Base-by-base conservation (phyloP, 2,797 vertebrate genomes). In the Sylvilagus floridanus region DNA sequence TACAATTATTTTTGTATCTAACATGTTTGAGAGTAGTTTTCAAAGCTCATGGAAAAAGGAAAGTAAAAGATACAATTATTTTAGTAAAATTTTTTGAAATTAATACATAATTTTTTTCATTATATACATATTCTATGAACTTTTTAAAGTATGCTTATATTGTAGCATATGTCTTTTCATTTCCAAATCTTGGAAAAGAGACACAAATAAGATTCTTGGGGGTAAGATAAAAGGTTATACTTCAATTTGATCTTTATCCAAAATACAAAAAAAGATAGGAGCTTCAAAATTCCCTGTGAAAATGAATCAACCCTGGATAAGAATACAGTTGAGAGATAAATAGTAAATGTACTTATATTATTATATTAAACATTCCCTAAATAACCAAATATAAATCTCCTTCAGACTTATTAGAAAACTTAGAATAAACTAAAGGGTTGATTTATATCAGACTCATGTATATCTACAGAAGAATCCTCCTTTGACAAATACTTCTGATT, bases 381-480 rank as follows among this genome's bases (percentile, higher is more conserved):
- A 91, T 88, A 83, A 65, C 0, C 2, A 89, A 94, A 78, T n/a
- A 77, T 60, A 7, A 65, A 81, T 86, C 77, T 94, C 6, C 76
- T 86, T 89, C 54, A 78, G 17, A 42, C n/a, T 60, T 82, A 28
- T 47, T 76, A 83, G 93, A 73, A 96, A 94, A 72, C 30, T 5
- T 76, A 88, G 57, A 77, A 76, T 76, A 81, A 63, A 92, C 16
- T 28, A 95, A 85, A 69, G 11, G 66, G 12, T 17, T 50, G 37
- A 60, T 68, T 88, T 79, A 32, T 26, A 42, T 32, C 32, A 79
- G 57, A 78, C 17, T 90, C 72, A 50, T 76, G 19, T 19, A 28
- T 30, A 62, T 5, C 11, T 6, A 52, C 4, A 81, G n/a, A 79
- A 88, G 22, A n/a, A n/a, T 14, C n/a, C 35, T 60, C 54, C 52